These are phyloP conservation scores for Syrphus vitripennis DNA, from an alignment of 2,888 invertebrate genomes.

Conservation along the genomic window DNA sequence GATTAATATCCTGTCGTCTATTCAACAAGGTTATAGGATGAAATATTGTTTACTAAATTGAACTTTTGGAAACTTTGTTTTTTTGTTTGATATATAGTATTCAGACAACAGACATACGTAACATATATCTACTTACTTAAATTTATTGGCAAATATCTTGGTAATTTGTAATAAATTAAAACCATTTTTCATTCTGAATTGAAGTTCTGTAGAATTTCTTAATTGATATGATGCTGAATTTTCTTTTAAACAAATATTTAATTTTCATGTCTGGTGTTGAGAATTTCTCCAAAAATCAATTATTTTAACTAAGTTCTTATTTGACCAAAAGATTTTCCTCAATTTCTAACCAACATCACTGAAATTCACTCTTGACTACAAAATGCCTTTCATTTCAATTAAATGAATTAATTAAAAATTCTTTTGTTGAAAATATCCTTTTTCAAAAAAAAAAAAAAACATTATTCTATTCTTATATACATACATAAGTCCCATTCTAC, in stretches of 20 bases:
- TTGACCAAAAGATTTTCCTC: neutral
- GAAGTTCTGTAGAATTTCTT: neutral
- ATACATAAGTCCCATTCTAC: neutral
- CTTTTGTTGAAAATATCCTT: constrained; percentile 55
- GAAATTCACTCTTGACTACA: neutral
- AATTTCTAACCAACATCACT: neutral
- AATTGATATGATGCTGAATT: neutral
- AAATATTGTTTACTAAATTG: neutral
- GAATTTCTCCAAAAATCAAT: neutral
- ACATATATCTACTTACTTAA: too few relatives aligned
- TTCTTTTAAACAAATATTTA: neutral
- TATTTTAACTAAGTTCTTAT: neutral
- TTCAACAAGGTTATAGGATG: neutral
- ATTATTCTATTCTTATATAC: neutral
- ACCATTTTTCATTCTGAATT: neutral
- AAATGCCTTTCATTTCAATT: constrained; percentile 29
- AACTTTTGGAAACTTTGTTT: neutral
- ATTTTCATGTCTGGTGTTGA: neutral
- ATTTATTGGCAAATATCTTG: neutral
- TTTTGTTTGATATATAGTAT: too few relatives aligned
- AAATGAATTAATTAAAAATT: constrained; percentile 68
- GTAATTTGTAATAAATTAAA: too few relatives aligned
- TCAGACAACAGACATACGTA: too few relatives aligned
- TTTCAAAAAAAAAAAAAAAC: constrained; percentile 47
- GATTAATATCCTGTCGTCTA: constrained; percentile 41